phyloP scores from a whole-genome alignment of 2,113 vertebrate species.

The Sceloporus undulatus region DNA sequence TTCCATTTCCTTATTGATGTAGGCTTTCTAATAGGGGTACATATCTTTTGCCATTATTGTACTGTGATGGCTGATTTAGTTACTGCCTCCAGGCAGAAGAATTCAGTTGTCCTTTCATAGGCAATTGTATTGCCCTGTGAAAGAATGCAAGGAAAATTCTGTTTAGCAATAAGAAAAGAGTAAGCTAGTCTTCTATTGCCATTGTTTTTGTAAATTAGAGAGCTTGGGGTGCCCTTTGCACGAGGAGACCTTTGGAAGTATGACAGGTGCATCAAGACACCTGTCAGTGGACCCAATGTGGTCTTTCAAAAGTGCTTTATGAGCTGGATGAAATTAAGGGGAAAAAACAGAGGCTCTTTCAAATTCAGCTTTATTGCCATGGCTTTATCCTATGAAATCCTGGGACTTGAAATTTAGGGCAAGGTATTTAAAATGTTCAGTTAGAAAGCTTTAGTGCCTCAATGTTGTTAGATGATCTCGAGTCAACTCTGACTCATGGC shows the following conservation, averaged over 20 bases:
- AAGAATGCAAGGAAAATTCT: background rate
- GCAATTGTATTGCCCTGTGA: background rate
- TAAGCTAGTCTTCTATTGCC: background rate
- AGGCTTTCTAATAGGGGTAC: constrained; percentile 40
- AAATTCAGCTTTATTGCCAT: no score
- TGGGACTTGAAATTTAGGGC: no score
- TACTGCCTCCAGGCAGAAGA: background rate
- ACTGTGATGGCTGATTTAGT: constrained; percentile 6
- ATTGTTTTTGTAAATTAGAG: background rate
- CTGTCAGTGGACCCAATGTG: no score
- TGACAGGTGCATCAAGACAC: no score
- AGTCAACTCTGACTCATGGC: no score
- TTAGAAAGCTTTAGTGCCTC: no score
- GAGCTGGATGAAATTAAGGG: no score
- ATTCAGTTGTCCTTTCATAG: background rate
- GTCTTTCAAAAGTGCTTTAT: no score
- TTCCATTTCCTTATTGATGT: constrained; percentile 17
- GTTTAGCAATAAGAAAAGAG: background rate
- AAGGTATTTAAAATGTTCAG: no score
- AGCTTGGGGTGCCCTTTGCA: background rate
- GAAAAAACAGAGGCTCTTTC: no score
- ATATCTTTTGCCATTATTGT: constrained; percentile 51
- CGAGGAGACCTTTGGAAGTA: background rate
- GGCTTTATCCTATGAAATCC: no score
- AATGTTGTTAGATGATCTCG: no score